Conservation (phyloP, 2,797 vertebrate species). For the Sandelia bainsii region DNA sequence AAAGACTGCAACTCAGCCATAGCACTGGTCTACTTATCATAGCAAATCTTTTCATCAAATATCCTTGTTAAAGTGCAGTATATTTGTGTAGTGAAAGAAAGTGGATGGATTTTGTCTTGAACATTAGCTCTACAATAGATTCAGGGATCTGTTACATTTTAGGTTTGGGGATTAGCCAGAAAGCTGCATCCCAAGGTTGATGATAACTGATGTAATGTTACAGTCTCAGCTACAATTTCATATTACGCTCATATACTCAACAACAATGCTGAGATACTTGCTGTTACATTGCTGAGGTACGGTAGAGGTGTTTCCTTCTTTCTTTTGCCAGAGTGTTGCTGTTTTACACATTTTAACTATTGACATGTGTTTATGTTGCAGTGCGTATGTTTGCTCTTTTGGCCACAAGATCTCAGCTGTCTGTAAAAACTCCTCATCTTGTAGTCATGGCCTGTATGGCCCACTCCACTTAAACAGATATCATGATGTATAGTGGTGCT, state of each 20-base stretch:
- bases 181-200: background rate
- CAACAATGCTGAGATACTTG: background rate
- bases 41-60: background rate
- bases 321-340: constrained; percentile 6
- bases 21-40: constrained; percentile 13
- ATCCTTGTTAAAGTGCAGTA: background rate
- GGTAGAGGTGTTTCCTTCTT: background rate
- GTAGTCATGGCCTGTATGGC: background rate
- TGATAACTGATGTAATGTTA: constrained; percentile 5
- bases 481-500: too few relatives aligned
- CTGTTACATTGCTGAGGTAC: background rate
- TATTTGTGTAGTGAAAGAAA: constrained; percentile 3
- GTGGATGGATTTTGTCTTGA: background rate
- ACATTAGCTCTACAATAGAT: too few relatives aligned
- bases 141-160: background rate
- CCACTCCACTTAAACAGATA: background rate
- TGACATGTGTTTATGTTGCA: constrained; percentile 11
- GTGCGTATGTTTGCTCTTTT: background rate
- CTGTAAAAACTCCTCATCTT: too few relatives aligned
- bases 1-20: background rate
- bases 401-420: too few relatives aligned
- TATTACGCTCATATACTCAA: background rate
- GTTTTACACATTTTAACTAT: constrained; percentile 26
- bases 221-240: background rate
- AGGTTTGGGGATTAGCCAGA: constrained; percentile 1